These are phyloP conservation scores for Rhegmatorhina hoffmannsi DNA, from an alignment of 2,113 vertebrate genomes.

Conservation along the genomic window DNA sequence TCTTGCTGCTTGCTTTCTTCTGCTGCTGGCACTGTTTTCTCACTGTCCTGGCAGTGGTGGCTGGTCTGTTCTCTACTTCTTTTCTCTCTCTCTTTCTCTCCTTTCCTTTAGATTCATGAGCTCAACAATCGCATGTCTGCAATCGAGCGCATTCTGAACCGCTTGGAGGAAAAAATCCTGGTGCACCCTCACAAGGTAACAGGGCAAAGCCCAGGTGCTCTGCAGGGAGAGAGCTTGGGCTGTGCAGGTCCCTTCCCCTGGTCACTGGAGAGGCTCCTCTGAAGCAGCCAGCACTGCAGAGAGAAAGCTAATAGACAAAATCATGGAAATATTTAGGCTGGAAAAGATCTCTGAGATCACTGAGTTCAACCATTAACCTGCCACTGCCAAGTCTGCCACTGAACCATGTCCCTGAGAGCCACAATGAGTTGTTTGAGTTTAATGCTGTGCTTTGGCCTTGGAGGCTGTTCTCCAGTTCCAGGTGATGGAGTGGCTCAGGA, in stretches of 20 bases:
- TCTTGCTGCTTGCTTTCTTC: neutral
- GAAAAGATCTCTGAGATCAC: no score
- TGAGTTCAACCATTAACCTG: neutral
- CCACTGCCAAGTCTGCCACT: neutral
- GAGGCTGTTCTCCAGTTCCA: neutral
- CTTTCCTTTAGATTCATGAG: constrained; percentile 79
- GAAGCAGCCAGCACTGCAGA: neutral
- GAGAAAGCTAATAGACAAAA: neutral
- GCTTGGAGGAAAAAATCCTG: constrained; percentile 82
- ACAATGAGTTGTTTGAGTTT: neutral
- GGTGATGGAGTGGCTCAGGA: neutral
- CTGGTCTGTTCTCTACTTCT: neutral
- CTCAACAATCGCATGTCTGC: constrained; percentile 80
- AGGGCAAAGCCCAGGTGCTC: neutral
- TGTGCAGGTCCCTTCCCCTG: neutral
- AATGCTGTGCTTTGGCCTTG: neutral
- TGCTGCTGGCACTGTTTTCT: neutral
- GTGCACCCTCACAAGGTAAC: constrained; percentile 75
- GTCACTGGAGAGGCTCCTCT: neutral
- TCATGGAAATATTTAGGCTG: neutral
- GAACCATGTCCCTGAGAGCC: neutral
- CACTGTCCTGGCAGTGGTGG: neutral
- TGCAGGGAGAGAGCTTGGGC: neutral
- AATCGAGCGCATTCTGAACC: constrained; percentile 80
- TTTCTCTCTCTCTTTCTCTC: neutral